phyloP scores from a whole-genome alignment of 2,797 vertebrate genomes.

The Myotis planiceps region DNA sequence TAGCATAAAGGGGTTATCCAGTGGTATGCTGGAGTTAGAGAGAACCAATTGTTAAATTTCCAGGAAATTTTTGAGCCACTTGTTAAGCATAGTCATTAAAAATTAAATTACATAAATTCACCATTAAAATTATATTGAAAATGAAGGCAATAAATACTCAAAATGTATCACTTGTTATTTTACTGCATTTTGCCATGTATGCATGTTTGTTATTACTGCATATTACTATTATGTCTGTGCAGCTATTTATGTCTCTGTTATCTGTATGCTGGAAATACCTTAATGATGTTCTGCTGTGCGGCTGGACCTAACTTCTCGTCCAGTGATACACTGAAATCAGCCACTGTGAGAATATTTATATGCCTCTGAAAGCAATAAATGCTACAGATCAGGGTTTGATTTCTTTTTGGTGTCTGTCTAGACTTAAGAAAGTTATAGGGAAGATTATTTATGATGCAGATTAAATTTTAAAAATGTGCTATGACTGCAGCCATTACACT shows the following conservation, averaged over 20 bases:
- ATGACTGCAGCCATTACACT: not conserved
- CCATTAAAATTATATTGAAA: not conserved
- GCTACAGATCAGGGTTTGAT: not conserved
- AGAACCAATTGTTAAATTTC: not conserved
- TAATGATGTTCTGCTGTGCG: rapidly evolving
- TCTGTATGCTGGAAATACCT: not conserved
- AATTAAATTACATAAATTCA: not conserved
- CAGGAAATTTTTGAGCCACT: not conserved
- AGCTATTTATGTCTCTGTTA: not conserved
- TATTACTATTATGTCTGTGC: not conserved
- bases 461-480: not conserved
- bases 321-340: not conserved
- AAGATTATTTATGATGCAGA: conserved; percentile 4
- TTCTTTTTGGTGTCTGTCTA: not conserved
- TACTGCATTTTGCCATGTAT: not conserved
- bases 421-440: not conserved
- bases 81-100: not conserved
- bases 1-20: not conserved
- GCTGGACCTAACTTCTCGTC: not conserved
- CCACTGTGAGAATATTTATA: not conserved
- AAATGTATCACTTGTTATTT: not conserved
- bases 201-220: not conserved
- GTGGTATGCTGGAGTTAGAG: not conserved
- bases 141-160: not conserved
- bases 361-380: not conserved